Conservation (phyloP, 2,888 invertebrate genomes). For the Agapetus fuscipes region DNA sequence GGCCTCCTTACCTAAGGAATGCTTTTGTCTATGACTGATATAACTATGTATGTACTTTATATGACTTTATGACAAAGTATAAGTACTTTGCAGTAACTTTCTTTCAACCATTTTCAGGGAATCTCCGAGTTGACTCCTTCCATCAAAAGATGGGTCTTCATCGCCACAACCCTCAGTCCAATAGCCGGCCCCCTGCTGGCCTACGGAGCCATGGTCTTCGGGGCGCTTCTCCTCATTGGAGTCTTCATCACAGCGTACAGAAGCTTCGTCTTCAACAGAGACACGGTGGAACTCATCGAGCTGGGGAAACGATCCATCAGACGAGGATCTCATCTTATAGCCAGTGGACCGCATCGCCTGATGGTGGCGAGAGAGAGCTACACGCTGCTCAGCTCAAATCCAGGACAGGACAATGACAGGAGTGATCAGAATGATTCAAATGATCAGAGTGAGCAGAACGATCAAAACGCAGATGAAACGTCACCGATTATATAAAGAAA, state of each 20-base stretch:
- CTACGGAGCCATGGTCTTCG: slow-evolving; percentile 63
- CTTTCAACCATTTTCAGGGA: slow-evolving; percentile 48
- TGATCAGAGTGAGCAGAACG: too few relatives aligned
- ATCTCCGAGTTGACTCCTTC: slow-evolving; percentile 67
- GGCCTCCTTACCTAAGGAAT: too few relatives aligned
- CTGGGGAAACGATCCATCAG: slow-evolving; percentile 63
- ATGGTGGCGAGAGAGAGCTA: slow-evolving; percentile 51
- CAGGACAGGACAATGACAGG: too few relatives aligned
- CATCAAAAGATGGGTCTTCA: slow-evolving; percentile 72
- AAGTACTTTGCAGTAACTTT: too few relatives aligned
- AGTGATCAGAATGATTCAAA: too few relatives aligned
- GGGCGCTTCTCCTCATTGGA: slow-evolving; percentile 52
- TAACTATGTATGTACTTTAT: too few relatives aligned
- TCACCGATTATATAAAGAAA: too few relatives aligned
- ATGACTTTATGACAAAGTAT: too few relatives aligned
- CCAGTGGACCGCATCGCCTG: slow-evolving; percentile 49
- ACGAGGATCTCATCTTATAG: slow-evolving; percentile 52
- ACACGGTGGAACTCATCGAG: slow-evolving; percentile 66
- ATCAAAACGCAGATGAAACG: too few relatives aligned
- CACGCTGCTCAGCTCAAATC: slow-evolving; percentile 29
- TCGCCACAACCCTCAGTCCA: slow-evolving; percentile 70
- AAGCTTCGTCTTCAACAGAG: slow-evolving; percentile 57
- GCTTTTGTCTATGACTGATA: too few relatives aligned
- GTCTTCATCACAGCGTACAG: slow-evolving; percentile 68
- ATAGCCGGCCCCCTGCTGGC: slow-evolving; percentile 58